A percentile compares a stretch with the other conserved stretches of the same genome.
These are phyloP conservation scores for Ramphastos sulfuratus DNA, from an alignment of 2,113 vertebrate genomes.

Conservation along the genomic window DNA sequence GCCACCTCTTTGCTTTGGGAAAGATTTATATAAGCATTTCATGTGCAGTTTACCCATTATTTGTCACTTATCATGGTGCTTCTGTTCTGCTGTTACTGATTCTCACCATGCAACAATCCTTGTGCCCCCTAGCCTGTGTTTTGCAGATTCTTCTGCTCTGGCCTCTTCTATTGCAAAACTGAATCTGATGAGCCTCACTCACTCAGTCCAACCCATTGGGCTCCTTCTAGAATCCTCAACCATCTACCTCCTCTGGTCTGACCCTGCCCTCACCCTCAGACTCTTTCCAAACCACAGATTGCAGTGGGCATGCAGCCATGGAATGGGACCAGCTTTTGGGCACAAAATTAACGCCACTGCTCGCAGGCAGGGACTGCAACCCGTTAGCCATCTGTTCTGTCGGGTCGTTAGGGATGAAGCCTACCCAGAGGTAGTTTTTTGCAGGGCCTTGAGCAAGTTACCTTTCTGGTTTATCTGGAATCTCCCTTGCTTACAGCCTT, in stretches of 20 bases:
- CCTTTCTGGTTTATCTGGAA: slow-evolving; percentile 1
- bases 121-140: background rate
- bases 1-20: background rate
- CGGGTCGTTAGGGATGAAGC: background rate
- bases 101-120: background rate
- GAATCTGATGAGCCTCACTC: background rate
- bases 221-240: background rate
- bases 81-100: background rate
- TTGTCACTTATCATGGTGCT: background rate
- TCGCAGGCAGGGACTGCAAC: slow-evolving; percentile 31
- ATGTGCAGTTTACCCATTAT: background rate
- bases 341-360: slow-evolving; percentile 27
- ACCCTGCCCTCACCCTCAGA: background rate
- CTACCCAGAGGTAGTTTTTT: background rate
- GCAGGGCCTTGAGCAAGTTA: background rate
- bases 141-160: background rate
- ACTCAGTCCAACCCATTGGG: background rate
- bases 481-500: background rate
- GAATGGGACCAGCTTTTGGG: slow-evolving; percentile 40
- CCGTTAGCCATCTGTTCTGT: slow-evolving; percentile 61
- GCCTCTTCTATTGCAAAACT: background rate
- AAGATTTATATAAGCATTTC: background rate
- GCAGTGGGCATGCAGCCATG: slow-evolving; percentile 47
- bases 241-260: background rate
- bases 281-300: background rate